phyloP scores from a whole-genome alignment of 2,113 vertebrate species.

The Quiscalus mexicanus region DNA sequence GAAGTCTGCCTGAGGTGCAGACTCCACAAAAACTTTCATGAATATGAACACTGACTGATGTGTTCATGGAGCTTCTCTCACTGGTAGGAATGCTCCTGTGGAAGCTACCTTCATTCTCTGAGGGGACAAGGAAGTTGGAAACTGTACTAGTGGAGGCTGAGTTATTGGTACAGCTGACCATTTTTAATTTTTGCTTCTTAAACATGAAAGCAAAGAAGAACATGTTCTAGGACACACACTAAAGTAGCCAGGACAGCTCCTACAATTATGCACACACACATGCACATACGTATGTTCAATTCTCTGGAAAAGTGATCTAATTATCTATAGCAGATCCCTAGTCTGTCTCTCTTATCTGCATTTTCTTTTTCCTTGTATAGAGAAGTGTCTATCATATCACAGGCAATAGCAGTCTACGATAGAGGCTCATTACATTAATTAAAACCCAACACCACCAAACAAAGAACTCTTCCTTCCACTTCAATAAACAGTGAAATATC shows the following conservation, averaged over 20 bases:
- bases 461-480: neutral
- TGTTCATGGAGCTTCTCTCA: neutral
- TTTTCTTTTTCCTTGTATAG: neutral
- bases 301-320: neutral
- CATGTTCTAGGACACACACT: neutral
- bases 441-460: neutral
- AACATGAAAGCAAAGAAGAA: neutral
- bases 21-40: neutral
- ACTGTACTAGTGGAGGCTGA: neutral
- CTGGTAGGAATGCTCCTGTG: neutral
- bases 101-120: neutral
- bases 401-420: neutral
- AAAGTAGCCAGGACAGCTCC: rapidly evolving
- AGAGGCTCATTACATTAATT: neutral
- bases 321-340: neutral
- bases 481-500: neutral
- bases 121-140: neutral
- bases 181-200: neutral
- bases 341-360: neutral
- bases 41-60: neutral
- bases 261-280: neutral
- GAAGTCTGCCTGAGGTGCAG: neutral
- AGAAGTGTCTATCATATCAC: neutral
- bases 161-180: neutral
- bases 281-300: neutral